phyloP scores from a whole-genome alignment of 1,140 invertebrate genomes.

The Lordiphosa collinella region DNA sequence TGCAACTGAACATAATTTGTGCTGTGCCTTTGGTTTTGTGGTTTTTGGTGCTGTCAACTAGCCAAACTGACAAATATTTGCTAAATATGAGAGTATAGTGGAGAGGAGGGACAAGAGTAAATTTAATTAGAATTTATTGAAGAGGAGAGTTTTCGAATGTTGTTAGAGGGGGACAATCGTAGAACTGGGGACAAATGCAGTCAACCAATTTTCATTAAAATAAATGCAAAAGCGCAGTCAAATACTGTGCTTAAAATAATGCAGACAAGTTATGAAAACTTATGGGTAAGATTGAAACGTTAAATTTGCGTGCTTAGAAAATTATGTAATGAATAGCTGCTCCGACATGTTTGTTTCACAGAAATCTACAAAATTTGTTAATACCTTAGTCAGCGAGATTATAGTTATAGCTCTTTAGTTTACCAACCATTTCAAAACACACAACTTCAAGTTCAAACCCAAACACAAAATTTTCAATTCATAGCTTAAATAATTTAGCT shows the following conservation, averaged over 20 bases:
- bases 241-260: neutral
- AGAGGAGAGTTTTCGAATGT: neutral
- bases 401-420: too few species aligned
- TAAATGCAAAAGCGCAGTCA: constrained; percentile 21
- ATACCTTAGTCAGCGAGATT: too few species aligned
- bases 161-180: neutral
- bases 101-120: constrained; percentile 23
- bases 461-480: too few species aligned
- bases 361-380: too few species aligned
- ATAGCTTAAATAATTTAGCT: too few species aligned
- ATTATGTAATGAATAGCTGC: too few species aligned
- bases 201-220: constrained; percentile 66
- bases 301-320: too few species aligned
- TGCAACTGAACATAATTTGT: constrained; percentile 48
- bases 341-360: too few species aligned
- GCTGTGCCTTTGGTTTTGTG: constrained; percentile 44
- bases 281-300: neutral
- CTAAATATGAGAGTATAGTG: constrained; percentile 21
- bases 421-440: too few species aligned
- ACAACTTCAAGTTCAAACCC: too few species aligned
- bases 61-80: constrained; percentile 68
- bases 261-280: neutral
- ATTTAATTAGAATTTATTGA: constrained; percentile 70
- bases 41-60: constrained; percentile 67
- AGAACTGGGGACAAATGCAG: constrained; percentile 43